Evolutionary conservation across 2,797 vertebrate genomes (phyloP).

Genomic region (Natrix natrix): DNA sequence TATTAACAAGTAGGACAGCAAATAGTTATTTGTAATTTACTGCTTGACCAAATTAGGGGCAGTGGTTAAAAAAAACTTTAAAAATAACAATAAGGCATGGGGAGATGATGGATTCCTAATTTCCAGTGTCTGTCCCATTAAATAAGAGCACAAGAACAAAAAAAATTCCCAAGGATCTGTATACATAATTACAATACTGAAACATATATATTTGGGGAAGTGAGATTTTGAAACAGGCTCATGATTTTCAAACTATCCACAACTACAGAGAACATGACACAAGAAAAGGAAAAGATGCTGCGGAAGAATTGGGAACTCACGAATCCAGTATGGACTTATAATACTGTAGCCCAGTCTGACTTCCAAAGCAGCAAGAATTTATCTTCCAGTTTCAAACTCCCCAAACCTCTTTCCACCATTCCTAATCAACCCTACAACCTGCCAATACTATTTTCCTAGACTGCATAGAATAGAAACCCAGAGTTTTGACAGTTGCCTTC

Average conservation of each 20-base stretch:
- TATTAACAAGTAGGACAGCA: conserved; percentile 18
- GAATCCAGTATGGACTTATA: neutral
- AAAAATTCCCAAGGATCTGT: conserved; percentile 24
- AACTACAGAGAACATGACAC: neutral
- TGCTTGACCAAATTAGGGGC: conserved; percentile 16
- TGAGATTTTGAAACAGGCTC: neutral
- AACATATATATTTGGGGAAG: conserved; percentile 6
- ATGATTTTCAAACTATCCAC: conserved; percentile 4
- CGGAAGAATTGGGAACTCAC: neutral
- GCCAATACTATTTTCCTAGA: neutral
- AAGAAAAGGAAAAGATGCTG: neutral
- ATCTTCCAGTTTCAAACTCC: neutral
- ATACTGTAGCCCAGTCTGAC: neutral
- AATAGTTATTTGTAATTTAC: conserved; percentile 20
- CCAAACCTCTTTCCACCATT: neutral
- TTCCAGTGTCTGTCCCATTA: conserved; percentile 48
- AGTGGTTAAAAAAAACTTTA: conserved; percentile 5
- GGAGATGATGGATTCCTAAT: conserved; percentile 12
- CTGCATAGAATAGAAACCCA: neutral
- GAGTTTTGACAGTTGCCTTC: neutral
- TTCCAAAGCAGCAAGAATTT: neutral
- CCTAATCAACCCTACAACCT: neutral
- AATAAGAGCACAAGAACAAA: conserved; percentile 27
- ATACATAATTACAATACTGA: too few relatives aligned
- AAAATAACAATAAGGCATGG: conserved; percentile 1